Evolutionary conservation across 2,113 vertebrate species (phyloP).

Genomic region (Castor canadensis): DNA sequence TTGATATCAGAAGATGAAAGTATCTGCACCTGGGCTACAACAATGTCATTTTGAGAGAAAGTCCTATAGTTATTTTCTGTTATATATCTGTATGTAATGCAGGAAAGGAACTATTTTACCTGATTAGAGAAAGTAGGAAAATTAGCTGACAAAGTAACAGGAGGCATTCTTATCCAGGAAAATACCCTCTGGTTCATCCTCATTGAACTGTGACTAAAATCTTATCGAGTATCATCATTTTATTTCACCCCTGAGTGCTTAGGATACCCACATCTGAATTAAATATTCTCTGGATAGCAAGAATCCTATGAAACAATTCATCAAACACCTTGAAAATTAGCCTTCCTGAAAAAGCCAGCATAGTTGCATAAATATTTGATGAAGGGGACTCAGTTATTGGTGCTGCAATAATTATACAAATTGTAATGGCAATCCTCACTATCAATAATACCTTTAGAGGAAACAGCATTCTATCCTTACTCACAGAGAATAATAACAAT

Average conservation of each 20-base stretch:
- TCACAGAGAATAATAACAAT: conserved; percentile 81
- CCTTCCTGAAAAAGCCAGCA: conserved; percentile 29
- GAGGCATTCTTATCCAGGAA: background rate
- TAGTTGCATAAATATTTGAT: conserved; percentile 83
- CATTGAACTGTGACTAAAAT: background rate
- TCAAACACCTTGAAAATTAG: conserved; percentile 56
- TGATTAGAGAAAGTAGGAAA: background rate
- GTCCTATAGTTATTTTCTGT: background rate
- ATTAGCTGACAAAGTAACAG: background rate
- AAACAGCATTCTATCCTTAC: conserved; percentile 75
- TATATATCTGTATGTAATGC: background rate
- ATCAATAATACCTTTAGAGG: conserved; percentile 80
- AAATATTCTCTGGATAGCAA: conserved; percentile 48
- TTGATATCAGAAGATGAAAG: background rate
- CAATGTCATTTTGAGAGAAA: background rate
- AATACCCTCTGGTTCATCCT: background rate
- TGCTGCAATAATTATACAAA: conserved; percentile 81
- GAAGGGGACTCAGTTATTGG: conserved; percentile 71
- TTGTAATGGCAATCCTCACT: conserved; percentile 79
- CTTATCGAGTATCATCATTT: background rate
- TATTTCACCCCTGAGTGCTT: background rate
- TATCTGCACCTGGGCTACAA: background rate
- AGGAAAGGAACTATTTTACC: background rate
- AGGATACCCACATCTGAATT: conserved; percentile 8
- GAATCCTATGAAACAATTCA: conserved; percentile 36